These are phyloP conservation scores for Gadus macrocephalus DNA, from an alignment of 2,113 vertebrate species.

Conservation along the genomic window DNA sequence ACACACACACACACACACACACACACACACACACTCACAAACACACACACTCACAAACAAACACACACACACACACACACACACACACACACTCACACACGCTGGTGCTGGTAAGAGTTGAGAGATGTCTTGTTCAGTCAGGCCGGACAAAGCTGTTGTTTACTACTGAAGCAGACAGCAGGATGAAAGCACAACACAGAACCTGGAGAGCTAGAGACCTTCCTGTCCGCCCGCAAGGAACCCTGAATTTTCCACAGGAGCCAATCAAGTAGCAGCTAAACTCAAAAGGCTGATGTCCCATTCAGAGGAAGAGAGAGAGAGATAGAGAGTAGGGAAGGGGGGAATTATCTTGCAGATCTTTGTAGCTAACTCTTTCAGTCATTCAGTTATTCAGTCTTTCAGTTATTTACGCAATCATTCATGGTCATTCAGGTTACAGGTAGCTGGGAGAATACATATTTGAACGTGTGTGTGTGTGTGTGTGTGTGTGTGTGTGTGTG, in stretches of 20 bases:
- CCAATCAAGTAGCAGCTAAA: slow-evolving; percentile 62
- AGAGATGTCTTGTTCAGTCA: slow-evolving; percentile 21
- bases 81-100: slow-evolving; percentile 19
- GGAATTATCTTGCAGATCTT: slow-evolving; percentile 43
- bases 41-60: no score
- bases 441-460: no score
- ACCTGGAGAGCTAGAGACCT: background rate
- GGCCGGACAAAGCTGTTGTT: slow-evolving; percentile 40
- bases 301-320: slow-evolving; percentile 31
- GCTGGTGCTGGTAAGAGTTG: slow-evolving; percentile 1
- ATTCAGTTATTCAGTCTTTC: no score
- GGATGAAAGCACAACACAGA: slow-evolving; percentile 49
- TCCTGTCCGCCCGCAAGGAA: slow-evolving; percentile 54
- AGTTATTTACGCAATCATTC: no score
- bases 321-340: slow-evolving; percentile 22
- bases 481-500: no score
- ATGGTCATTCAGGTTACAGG: no score
- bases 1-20: background rate
- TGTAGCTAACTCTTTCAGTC: no score
- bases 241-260: slow-evolving; percentile 61
- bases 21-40: background rate
- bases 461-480: no score
- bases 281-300: slow-evolving; percentile 20
- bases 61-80: no score
- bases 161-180: slow-evolving; percentile 42